These are phyloP conservation scores for Drosophila mojavensis DNA, from an alignment of 1,140 invertebrate species.

Conservation along the genomic window DNA sequence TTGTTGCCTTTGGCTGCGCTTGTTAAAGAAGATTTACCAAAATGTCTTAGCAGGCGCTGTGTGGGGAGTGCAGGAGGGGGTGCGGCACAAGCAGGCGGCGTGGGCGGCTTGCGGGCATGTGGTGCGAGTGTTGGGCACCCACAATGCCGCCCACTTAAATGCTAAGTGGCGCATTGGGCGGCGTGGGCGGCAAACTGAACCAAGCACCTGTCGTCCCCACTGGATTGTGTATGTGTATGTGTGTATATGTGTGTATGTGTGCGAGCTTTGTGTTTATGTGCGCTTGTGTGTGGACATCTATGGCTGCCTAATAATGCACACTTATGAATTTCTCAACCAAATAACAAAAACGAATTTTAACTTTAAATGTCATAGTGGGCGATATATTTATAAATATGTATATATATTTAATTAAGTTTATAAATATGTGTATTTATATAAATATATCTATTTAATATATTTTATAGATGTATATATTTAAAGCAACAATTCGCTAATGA, in stretches of 20 bases:
- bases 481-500: too few species aligned
- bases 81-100: neutral
- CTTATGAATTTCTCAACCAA: slow-evolving; percentile 42
- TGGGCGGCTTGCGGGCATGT: neutral
- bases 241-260: neutral
- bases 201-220: slow-evolving; percentile 42
- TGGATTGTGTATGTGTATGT: neutral
- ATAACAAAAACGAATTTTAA: slow-evolving; percentile 21
- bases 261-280: neutral
- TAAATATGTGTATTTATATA: neutral
- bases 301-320: slow-evolving; percentile 46
- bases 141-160: slow-evolving; percentile 77
- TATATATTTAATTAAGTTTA: neutral
- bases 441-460: too few species aligned
- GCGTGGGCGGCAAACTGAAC: neutral
- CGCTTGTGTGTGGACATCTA: neutral
- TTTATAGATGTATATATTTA: too few species aligned
- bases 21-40: slow-evolving; percentile 80
- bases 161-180: slow-evolving; percentile 71
- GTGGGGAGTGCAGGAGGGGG: neutral
- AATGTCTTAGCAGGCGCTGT: slow-evolving; percentile 62
- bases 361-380: slow-evolving; percentile 10
- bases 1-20: slow-evolving; percentile 60
- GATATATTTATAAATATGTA: neutral
- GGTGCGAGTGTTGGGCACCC: slow-evolving; percentile 11